Percentiles rank a stretch among this genome's conserved stretches.
Evolutionary conservation across 2,113 vertebrate genomes (phyloP).

Genomic region (Labrus mixtus): DNA sequence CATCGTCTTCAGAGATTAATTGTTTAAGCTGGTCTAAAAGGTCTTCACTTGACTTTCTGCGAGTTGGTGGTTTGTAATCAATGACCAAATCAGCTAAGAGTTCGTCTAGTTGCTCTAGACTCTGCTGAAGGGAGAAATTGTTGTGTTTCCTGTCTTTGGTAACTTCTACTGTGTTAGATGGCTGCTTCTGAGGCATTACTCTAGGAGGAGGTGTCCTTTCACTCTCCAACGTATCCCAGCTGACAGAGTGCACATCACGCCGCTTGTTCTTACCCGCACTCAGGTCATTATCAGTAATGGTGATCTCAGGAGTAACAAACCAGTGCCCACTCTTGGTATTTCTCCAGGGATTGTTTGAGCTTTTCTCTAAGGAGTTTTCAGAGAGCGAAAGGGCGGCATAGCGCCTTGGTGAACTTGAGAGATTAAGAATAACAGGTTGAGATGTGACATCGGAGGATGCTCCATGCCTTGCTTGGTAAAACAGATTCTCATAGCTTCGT

Average conservation of each 20-base stretch:
- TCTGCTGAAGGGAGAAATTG: constrained; percentile 89
- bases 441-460: constrained; percentile 85
- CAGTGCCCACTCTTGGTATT: constrained; percentile 85
- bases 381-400: constrained; percentile 95
- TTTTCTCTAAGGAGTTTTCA: constrained; percentile 91
- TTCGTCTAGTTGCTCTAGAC: constrained; percentile 94
- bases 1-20: constrained; percentile 83
- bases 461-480: constrained; percentile 85
- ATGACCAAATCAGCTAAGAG: constrained; percentile 95
- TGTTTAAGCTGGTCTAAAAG: constrained; percentile 89
- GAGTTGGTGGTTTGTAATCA: constrained; percentile 89
- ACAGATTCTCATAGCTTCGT: constrained; percentile 94
- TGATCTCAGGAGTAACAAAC: constrained; percentile 97
- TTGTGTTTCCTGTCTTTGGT: constrained; percentile 82
- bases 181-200: constrained; percentile 61
- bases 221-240: constrained; percentile 83
- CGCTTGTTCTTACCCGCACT: constrained; percentile 81
- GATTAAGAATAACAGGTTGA: constrained; percentile 92
- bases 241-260: constrained; percentile 83
- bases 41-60: constrained; percentile 80
- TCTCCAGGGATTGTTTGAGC: constrained; percentile 80
- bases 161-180: constrained; percentile 47
- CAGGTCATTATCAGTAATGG: constrained; percentile 96
- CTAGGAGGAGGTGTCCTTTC: constrained; percentile 70
- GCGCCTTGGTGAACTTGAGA: constrained; percentile 95